Evolutionary conservation across 2,888 invertebrate species (phyloP).

Genomic region (Limnephilus rhombicus): DNA sequence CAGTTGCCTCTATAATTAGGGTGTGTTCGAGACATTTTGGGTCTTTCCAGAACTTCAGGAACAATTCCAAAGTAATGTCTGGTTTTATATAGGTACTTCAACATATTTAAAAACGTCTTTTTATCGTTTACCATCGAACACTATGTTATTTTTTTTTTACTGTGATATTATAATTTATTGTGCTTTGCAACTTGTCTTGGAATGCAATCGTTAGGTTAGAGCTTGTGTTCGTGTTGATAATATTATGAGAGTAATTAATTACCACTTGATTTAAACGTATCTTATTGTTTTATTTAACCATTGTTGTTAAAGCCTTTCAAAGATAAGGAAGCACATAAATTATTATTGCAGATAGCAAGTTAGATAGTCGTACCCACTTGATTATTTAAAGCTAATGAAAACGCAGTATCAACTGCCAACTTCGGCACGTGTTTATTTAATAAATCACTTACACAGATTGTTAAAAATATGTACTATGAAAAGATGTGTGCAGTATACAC

Average conservation of each 20-base stretch:
- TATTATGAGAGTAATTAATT: neutral
- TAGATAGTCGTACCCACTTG: neutral
- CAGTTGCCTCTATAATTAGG: too few species aligned
- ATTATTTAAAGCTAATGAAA: neutral
- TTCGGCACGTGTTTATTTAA: neutral
- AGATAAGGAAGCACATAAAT: neutral
- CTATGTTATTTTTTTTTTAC: neutral
- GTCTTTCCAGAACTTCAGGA: too few species aligned
- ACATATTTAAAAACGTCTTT: neutral
- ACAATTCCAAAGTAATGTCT: too few species aligned
- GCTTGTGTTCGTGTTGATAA: neutral
- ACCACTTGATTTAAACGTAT: neutral
- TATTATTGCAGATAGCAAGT: neutral
- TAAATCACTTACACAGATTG: neutral
- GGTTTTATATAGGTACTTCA: too few species aligned
- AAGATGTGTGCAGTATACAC: neutral
- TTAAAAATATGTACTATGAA: neutral
- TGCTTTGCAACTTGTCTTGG: neutral
- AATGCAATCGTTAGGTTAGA: neutral
- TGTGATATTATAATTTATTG: neutral
- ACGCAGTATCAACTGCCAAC: neutral
- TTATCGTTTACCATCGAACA: neutral
- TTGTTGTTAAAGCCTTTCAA: neutral
- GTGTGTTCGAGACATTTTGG: too few species aligned
- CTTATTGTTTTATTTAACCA: neutral